phyloP scores from a whole-genome alignment of 2,797 vertebrate species.

The Bradypodion pumilum region DNA sequence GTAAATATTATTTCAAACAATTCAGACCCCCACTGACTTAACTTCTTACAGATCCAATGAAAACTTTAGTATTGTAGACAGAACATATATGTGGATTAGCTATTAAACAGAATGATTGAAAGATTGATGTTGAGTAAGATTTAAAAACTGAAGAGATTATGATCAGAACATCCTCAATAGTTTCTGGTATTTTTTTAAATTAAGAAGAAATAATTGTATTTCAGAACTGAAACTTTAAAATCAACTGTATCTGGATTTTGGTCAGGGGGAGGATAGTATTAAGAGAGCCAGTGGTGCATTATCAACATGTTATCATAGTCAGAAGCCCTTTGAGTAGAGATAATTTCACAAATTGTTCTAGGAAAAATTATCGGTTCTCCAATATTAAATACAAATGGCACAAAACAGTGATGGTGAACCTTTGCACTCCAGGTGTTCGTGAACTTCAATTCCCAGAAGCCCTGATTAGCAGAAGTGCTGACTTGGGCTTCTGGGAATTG shows the following conservation, averaged over 20 bases:
- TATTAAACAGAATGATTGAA: not conserved
- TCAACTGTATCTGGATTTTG: not conserved
- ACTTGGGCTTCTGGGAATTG: too few species aligned
- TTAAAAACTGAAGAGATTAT: conserved; percentile 1
- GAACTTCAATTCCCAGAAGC: too few species aligned
- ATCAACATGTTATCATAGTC: not conserved
- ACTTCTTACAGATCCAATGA: not conserved
- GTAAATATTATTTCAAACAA: conserved; percentile 9
- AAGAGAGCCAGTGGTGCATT: not conserved
- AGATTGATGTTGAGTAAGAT: not conserved
- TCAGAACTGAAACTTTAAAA: conserved; percentile 7
- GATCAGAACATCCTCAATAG: not conserved
- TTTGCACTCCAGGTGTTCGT: too few species aligned
- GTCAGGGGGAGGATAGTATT: not conserved
- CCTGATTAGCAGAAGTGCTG: too few species aligned
- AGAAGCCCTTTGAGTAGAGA: not conserved
- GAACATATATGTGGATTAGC: not conserved
- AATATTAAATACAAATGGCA: not conserved
- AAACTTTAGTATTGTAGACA: conserved; percentile 7
- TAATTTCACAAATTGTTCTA: not conserved
- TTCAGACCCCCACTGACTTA: conserved; percentile 3
- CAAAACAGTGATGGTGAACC: too few species aligned
- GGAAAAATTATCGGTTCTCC: not conserved
- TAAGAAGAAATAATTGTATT: not conserved
- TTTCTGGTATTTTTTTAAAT: not conserved